These are phyloP conservation scores for Picathartes gymnocephalus DNA, from an alignment of 2,113 vertebrate species.

Conservation along the genomic window DNA sequence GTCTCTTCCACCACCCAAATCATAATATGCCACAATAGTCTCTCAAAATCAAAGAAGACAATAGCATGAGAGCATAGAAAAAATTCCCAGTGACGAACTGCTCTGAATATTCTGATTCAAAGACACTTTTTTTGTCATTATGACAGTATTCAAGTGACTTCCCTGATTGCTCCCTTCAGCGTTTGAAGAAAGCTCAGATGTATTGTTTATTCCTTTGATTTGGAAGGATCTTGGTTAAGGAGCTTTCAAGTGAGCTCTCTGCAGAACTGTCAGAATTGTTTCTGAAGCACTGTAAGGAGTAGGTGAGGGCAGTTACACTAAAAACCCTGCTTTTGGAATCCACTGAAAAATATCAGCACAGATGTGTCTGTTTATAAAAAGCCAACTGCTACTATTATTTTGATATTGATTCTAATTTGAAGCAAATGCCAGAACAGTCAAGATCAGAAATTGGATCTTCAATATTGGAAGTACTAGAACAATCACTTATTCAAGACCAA, in stretches of 20 bases:
- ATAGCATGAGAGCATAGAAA: background rate
- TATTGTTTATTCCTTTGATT: slow-evolving; percentile 13
- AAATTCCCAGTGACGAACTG: background rate
- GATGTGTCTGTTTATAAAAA: background rate
- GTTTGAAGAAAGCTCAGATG: background rate
- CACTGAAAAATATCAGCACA: background rate
- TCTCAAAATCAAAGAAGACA: background rate
- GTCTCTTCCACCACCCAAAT: background rate
- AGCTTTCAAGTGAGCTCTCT: background rate
- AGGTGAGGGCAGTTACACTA: background rate
- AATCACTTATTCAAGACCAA: background rate
- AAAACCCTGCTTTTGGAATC: background rate
- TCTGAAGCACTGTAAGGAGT: background rate
- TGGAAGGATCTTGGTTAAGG: background rate
- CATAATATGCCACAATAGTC: background rate
- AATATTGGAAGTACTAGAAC: background rate
- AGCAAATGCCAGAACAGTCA: background rate
- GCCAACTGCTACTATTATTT: background rate
- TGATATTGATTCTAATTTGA: background rate
- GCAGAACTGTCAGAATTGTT: background rate
- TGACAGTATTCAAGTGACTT: background rate
- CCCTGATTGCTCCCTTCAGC: background rate
- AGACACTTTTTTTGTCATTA: background rate
- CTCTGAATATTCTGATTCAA: background rate
- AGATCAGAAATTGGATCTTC: background rate